These are phyloP conservation scores for Germaria angustata DNA, from an alignment of 2,888 invertebrate species.

Conservation along the genomic window DNA sequence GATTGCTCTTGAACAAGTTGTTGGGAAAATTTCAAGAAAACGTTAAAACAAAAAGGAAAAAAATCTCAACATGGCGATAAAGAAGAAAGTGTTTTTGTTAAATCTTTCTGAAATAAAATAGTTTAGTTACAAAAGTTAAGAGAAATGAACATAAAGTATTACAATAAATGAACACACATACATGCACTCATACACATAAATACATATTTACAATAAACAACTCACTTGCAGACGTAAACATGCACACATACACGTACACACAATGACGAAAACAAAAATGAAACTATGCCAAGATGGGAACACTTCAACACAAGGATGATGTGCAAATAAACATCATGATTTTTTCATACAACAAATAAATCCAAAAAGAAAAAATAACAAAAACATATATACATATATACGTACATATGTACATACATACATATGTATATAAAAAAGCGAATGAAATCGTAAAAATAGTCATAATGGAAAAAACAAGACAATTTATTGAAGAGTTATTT, in stretches of 20 bases:
- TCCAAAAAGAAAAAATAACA: neutral
- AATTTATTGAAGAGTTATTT: neutral
- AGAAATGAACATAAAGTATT: slow-evolving; percentile 43
- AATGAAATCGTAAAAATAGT: neutral
- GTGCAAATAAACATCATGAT: slow-evolving; percentile 50
- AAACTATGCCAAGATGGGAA: slow-evolving; percentile 62
- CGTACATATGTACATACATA: neutral
- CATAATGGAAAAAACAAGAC: neutral
- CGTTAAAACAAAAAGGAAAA: neutral
- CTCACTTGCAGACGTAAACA: neutral
- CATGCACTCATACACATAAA: neutral
- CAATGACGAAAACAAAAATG: slow-evolving; percentile 3
- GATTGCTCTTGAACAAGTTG: slow-evolving; percentile 40
- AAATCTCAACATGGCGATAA: neutral
- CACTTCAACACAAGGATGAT: slow-evolving; percentile 59
- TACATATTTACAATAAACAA: neutral
- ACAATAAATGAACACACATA: neutral
- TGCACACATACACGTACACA: neutral
- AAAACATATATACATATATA: neutral
- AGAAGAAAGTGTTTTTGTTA: slow-evolving; percentile 45
- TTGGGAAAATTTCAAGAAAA: slow-evolving; percentile 3
- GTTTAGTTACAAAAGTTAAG: slow-evolving; percentile 30
- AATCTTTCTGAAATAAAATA: slow-evolving; percentile 46
- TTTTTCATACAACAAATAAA: neutral
- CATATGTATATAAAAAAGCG: neutral